Percentiles rank a stretch among this genome's conserved stretches.
phyloP scores from a whole-genome alignment of 2,113 vertebrate species.

The Podarcis raffonei region DNA sequence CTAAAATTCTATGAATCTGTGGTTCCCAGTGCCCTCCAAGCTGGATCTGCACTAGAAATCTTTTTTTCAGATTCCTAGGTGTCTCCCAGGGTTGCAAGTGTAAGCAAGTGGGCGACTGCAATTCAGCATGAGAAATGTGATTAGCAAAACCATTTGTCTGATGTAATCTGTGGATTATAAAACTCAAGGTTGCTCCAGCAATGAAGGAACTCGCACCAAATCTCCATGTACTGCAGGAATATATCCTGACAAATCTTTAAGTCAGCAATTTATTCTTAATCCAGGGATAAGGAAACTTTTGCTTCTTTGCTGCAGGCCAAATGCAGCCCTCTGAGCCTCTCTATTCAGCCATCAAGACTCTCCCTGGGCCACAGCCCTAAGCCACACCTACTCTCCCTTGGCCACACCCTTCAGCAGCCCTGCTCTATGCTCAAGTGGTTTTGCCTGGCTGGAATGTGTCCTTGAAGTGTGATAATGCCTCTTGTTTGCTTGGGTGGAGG shows the following conservation, averaged over 20 bases:
- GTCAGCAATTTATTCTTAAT: not conserved
- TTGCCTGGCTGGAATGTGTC: no score
- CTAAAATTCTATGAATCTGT: no score
- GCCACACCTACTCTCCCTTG: no score
- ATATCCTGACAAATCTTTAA: not conserved
- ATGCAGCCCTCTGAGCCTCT: no score
- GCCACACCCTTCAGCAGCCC: no score
- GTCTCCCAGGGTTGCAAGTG: not conserved
- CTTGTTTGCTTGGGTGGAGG: no score
- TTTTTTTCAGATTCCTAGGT: not conserved
- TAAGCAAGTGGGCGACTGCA: not conserved
- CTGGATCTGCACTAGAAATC: not conserved
- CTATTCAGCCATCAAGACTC: no score
- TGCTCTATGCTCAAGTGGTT: no score
- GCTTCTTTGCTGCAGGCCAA: not conserved
- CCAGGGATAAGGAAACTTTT: not conserved
- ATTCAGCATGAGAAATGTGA: not conserved
- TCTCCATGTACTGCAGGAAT: not conserved
- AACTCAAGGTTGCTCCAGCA: not conserved
- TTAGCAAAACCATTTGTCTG: not conserved
- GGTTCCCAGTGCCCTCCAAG: not conserved
- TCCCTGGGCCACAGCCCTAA: no score
- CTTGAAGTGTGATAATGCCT: no score
- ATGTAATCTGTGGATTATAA: not conserved
- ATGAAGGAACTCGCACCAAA: not conserved